Evolutionary conservation across 1,140 invertebrate species (phyloP).

Genomic region (Microplitis demolitor): DNA sequence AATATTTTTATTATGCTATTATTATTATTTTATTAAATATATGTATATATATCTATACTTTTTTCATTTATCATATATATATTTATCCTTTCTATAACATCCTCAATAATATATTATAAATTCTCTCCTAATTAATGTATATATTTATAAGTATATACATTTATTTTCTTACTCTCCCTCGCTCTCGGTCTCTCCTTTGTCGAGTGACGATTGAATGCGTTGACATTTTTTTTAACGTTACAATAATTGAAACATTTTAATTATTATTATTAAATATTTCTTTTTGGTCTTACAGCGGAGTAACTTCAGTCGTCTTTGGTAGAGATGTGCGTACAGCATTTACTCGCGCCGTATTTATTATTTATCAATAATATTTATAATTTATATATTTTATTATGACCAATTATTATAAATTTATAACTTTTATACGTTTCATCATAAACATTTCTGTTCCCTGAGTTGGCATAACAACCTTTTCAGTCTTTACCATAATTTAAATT

Average conservation of each 20-base stretch:
- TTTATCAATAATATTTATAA: background rate
- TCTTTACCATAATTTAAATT: conserved; percentile 41
- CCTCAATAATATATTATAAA: conserved; percentile 5
- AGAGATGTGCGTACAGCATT: conserved; percentile 40
- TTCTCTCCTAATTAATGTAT: conserved; percentile 22
- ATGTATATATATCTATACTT: conserved; percentile 30
- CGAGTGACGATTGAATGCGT: conserved; percentile 12
- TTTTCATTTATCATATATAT: background rate
- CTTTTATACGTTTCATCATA: conserved; percentile 34
- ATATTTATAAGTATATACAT: conserved; percentile 5
- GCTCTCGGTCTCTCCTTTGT: background rate
- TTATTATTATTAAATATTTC: conserved; percentile 7
- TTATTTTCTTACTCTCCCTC: background rate
- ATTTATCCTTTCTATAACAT: conserved; percentile 10
- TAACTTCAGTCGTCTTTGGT: conserved; percentile 55
- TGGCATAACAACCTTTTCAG: conserved; percentile 54
- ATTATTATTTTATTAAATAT: conserved; percentile 26
- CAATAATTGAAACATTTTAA: conserved; percentile 1
- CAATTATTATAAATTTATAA: conserved; percentile 30
- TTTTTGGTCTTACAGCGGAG: conserved; percentile 52
- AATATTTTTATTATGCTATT: conserved; percentile 31
- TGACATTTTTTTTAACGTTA: background rate
- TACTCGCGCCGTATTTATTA: background rate
- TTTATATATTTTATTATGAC: conserved; percentile 10
- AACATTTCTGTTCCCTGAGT: conserved; percentile 54